Evolutionary conservation across 1,140 invertebrate species (phyloP).

Genomic region (Octopus bimaculoides): DNA sequence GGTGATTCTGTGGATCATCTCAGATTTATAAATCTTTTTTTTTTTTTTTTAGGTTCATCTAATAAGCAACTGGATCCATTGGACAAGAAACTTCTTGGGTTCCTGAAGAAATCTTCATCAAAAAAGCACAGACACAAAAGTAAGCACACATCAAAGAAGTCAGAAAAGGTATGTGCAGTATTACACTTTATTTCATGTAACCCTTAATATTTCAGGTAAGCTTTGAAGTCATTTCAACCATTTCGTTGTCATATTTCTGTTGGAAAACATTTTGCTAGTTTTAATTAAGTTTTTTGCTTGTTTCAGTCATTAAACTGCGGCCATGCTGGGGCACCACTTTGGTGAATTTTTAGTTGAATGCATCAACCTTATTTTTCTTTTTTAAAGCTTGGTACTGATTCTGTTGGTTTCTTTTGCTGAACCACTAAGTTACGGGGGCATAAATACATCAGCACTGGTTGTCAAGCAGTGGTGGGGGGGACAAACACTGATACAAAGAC

Average conservation of each 20-base stretch:
- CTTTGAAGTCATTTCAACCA: too few species aligned
- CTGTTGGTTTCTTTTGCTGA: too few species aligned
- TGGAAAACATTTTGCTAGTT: not conserved
- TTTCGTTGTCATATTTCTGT: too few species aligned
- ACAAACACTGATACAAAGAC: too few species aligned
- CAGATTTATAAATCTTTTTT: not conserved
- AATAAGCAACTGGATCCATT: not conserved
- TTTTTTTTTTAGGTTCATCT: not conserved
- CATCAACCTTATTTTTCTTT: too few species aligned
- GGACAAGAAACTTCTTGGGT: not conserved
- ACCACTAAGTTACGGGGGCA: too few species aligned
- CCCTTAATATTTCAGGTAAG: not conserved
- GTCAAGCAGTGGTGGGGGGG: too few species aligned
- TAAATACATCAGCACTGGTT: too few species aligned
- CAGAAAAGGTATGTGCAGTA: not conserved
- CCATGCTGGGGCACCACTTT: too few species aligned
- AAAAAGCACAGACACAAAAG: constrained; percentile 1
- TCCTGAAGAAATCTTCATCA: not conserved
- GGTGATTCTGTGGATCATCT: not conserved
- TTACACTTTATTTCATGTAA: not conserved
- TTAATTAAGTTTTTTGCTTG: not conserved
- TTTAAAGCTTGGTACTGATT: too few species aligned
- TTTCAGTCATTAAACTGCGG: too few species aligned
- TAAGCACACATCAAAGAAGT: not conserved
- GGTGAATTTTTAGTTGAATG: too few species aligned